Conservation (phyloP, 1,140 invertebrate species). For the Phymorhynchus buccinoides region DNA sequence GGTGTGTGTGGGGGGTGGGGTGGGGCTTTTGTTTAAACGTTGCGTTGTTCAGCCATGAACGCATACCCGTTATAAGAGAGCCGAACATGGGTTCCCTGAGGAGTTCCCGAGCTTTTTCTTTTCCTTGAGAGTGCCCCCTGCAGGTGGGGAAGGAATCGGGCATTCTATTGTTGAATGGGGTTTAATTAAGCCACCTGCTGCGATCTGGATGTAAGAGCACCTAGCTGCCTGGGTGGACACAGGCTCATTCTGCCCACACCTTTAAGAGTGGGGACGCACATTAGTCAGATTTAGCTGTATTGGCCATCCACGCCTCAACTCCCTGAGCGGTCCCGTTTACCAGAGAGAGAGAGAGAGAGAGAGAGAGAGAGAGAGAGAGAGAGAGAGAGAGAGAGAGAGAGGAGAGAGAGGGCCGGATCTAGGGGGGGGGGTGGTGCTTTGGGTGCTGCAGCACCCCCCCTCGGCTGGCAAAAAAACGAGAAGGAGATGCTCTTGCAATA, state of each 20-base stretch:
- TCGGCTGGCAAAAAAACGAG: no score
- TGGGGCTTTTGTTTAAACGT: background rate
- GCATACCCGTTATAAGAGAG: background rate
- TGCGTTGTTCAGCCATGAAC: background rate
- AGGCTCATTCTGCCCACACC: background rate
- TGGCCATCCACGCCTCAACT: background rate
- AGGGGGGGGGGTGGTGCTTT: no score
- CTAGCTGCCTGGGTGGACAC: background rate
- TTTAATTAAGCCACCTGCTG: constrained; percentile 31
- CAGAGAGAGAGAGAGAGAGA: background rate
- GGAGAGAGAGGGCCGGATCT: no score
- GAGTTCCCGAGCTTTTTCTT: background rate
- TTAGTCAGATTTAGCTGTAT: constrained; percentile 36
- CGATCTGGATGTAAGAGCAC: no score
- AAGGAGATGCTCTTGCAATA: no score
- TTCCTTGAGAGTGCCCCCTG: background rate
- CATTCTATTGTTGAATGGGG: no score
- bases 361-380: no score
- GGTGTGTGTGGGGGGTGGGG: no score
- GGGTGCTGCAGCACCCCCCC: no score
- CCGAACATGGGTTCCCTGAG: constrained; percentile 12
- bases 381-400: no score
- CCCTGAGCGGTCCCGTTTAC: background rate
- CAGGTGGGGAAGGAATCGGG: background rate
- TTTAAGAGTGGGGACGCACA: constrained; percentile 25